Evolutionary conservation across 2,797 vertebrate genomes (phyloP).

Genomic region (Oophaga sylvatica): DNA sequence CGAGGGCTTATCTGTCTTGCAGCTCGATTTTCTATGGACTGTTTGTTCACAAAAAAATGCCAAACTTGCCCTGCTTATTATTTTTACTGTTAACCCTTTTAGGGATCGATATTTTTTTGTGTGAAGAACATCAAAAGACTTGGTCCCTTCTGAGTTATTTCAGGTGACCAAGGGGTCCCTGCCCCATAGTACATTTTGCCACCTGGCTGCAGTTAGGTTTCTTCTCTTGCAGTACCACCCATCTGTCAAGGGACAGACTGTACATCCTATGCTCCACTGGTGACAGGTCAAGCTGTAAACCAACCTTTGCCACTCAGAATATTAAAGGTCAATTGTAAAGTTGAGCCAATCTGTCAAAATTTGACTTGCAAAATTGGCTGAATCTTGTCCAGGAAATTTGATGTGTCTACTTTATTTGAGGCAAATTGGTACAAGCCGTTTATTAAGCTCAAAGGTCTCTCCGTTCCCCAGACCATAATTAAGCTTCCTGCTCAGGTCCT

Average conservation of each 20-base stretch:
- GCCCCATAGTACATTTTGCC: not conserved
- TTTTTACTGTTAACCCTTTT: conserved; percentile 42
- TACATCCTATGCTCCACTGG: not conserved
- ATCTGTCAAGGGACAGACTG: too few species aligned
- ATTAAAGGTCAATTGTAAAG: not conserved
- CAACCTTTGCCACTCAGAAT: not conserved
- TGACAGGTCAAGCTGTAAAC: not conserved
- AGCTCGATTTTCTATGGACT: conserved; percentile 50
- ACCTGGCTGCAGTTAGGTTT: too few species aligned
- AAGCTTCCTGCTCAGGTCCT: too few species aligned
- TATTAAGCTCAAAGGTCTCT: too few species aligned
- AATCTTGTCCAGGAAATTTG: too few species aligned
- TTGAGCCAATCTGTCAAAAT: too few species aligned
- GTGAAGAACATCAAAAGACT: not conserved
- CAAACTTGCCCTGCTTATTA: conserved; percentile 21
- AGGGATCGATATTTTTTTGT: not conserved
- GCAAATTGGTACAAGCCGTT: too few species aligned
- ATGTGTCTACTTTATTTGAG: too few species aligned
- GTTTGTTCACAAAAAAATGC: conserved; percentile 67
- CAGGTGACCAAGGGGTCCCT: conserved; percentile 1
- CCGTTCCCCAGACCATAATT: too few species aligned
- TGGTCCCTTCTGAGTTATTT: conserved; percentile 27
- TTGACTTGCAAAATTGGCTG: too few species aligned
- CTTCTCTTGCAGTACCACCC: too few species aligned
- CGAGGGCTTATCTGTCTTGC: conserved; percentile 35